Percentiles rank a stretch among this genome's conserved stretches.
These are phyloP conservation scores for Pararge aegeria DNA, from an alignment of 1,140 invertebrate genomes.

Conservation along the genomic window DNA sequence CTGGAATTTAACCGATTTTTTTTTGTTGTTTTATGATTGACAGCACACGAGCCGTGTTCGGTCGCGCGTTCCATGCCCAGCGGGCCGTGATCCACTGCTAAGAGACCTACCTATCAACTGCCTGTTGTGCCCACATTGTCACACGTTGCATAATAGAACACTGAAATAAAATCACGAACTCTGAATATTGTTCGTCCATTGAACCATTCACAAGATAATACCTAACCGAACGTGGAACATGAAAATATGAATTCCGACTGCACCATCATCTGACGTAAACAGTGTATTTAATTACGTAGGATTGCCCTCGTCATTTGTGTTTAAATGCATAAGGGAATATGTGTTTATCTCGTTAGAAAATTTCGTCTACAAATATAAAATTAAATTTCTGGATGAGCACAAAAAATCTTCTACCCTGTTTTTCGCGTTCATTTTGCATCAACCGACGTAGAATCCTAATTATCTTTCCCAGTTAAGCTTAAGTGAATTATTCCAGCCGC, in stretches of 20 bases:
- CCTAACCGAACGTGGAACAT: not conserved
- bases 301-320: conserved; percentile 53
- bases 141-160: conserved; percentile 54
- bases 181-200: conserved; percentile 34
- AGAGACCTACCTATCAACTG: conserved; percentile 64
- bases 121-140: conserved; percentile 54
- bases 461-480: conserved; percentile 79
- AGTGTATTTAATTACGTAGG: conserved; percentile 52
- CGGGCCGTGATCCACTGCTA: conserved; percentile 64
- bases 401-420: conserved; percentile 75
- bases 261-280: conserved; percentile 28
- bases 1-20: conserved; percentile 61
- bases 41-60: conserved; percentile 74
- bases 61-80: conserved; percentile 67
- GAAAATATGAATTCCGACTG: not conserved
- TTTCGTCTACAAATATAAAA: conserved; percentile 78
- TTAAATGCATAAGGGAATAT: conserved; percentile 62
- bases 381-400: conserved; percentile 78
- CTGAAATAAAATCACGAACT: conserved; percentile 30
- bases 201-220: conserved; percentile 25
- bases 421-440: conserved; percentile 79
- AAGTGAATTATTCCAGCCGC: conserved; percentile 78
- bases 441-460: conserved; percentile 78
- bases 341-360: conserved; percentile 73
- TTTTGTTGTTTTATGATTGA: conserved; percentile 77